Conservation (phyloP, 1,140 invertebrate genomes). For the Trichonephila clavata region DNA sequence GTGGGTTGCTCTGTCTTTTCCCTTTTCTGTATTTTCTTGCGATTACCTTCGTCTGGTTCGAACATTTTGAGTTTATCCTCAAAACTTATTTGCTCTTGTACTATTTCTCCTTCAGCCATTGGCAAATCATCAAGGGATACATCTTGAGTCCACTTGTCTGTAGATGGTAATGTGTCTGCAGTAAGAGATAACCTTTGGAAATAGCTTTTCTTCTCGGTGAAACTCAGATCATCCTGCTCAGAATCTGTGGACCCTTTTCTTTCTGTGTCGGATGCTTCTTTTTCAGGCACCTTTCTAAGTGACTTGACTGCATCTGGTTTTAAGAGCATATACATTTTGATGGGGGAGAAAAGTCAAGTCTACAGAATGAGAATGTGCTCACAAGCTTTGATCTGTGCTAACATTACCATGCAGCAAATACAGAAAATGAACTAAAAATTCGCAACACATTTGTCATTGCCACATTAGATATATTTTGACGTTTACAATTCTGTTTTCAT, state of each 20-base stretch:
- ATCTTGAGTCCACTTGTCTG: conserved; percentile 62
- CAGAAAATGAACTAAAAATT: conserved; percentile 19
- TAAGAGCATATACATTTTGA: conserved; percentile 36
- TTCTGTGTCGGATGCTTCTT: conserved; percentile 25
- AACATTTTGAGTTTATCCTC: conserved; percentile 76
- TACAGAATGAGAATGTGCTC: conserved; percentile 35
- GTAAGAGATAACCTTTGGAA: conserved; percentile 76
- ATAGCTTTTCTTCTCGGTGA: conserved; percentile 74
- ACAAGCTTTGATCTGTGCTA: conserved; percentile 44
- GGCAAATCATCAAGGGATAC: conserved; percentile 73
- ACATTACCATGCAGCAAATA: conserved; percentile 43
- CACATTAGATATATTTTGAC: not conserved
- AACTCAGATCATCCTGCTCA: conserved; percentile 73
- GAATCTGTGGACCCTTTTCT: conserved; percentile 61
- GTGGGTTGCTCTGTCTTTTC: conserved; percentile 70
- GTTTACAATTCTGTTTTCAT: not conserved
- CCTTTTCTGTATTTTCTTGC: conserved; percentile 68
- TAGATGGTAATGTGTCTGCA: conserved; percentile 50
- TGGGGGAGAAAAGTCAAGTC: conserved; percentile 9
- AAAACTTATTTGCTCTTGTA: conserved; percentile 82
- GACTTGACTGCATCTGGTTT: conserved; percentile 66
- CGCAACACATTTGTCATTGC: not conserved
- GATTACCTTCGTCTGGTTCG: conserved; percentile 65
- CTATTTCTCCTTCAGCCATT: conserved; percentile 80
- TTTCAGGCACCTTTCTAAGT: conserved; percentile 45